Evolutionary conservation across 1,140 invertebrate species (phyloP).

Genomic region (Lethocerus indicus): DNA sequence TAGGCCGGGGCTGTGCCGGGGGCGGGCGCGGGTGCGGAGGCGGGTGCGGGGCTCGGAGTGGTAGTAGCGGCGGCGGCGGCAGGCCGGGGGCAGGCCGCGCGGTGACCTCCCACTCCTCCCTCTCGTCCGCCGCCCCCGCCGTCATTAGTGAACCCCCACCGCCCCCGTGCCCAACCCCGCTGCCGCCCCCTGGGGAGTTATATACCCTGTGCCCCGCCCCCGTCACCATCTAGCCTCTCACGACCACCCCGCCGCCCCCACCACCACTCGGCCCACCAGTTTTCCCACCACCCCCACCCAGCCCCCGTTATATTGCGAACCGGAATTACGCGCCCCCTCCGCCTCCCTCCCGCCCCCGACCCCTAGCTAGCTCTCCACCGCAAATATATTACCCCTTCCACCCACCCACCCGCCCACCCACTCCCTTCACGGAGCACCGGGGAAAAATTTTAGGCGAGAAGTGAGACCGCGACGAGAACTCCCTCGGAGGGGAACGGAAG

Average conservation of each 20-base stretch:
- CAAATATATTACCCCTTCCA: no score
- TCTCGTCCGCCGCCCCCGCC: slow-evolving; percentile 4
- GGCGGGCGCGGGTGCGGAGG: no score
- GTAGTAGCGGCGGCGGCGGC: background rate
- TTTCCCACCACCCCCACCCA: background rate
- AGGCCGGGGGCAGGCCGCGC: background rate
- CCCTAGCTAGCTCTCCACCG: no score
- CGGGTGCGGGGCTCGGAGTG: no score
- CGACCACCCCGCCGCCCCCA: background rate
- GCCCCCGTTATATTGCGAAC: background rate
- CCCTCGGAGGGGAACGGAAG: no score
- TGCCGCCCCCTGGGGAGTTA: slow-evolving; percentile 9
- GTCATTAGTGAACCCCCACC: slow-evolving; percentile 12
- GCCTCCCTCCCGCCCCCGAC: background rate
- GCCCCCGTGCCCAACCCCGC: slow-evolving; percentile 1
- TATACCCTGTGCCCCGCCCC: slow-evolving; percentile 11
- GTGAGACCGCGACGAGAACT: no score
- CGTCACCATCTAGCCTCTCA: background rate
- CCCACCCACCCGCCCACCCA: no score
- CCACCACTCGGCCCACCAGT: background rate
- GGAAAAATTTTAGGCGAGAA: no score
- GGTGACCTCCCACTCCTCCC: slow-evolving; percentile 12
- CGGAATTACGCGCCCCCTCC: background rate
- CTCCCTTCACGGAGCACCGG: no score
- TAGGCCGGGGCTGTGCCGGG: no score